Evolutionary conservation across 2,113 vertebrate species (phyloP).

Genomic region (Cyrtonyx montezumae): DNA sequence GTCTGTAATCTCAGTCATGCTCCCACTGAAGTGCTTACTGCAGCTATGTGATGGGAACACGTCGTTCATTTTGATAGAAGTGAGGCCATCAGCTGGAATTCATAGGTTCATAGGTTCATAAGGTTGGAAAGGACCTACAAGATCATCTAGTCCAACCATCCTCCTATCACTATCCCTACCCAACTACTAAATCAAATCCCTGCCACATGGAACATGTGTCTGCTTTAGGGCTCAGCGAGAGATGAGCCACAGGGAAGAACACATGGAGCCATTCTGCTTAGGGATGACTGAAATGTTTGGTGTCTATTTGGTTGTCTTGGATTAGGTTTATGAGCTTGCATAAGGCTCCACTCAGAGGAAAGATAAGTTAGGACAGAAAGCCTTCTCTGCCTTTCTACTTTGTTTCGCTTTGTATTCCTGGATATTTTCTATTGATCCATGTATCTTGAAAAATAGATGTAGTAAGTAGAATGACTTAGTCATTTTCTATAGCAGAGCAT

Average conservation of each 20-base stretch:
- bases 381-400: neutral
- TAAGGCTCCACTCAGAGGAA: neutral
- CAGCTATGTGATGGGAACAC: neutral
- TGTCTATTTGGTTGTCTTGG: fast-evolving
- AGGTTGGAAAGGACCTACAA: too few species aligned
- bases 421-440: neutral
- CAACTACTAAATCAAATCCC: too few species aligned
- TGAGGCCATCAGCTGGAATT: neutral
- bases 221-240: neutral
- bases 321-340: neutral
- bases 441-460: neutral
- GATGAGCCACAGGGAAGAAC: neutral
- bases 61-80: neutral
- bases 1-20: neutral
- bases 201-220: neutral
- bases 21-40: neutral
- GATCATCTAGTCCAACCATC: too few species aligned
- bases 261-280: neutral
- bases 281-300: neutral
- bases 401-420: neutral
- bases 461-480: neutral
- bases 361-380: neutral
- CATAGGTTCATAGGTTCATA: too few species aligned
- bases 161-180: too few species aligned
- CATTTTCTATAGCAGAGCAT: neutral